Conservation (phyloP, 1,140 invertebrate species). For the Scaptodrosophila lebanonensis region DNA sequence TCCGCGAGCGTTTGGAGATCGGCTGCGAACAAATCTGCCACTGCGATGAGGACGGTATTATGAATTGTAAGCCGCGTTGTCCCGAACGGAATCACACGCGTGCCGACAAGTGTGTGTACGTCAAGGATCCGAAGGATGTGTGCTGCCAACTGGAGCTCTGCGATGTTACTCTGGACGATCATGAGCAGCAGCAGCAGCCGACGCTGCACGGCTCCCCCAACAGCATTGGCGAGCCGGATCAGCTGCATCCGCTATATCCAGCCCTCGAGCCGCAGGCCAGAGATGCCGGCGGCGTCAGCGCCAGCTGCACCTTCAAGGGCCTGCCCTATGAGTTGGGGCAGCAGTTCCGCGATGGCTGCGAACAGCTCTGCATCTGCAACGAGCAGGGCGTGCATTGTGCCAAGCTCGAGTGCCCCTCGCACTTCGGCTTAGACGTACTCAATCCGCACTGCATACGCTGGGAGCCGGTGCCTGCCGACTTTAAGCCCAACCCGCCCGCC, state of each 20-base stretch:
- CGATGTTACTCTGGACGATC: conserved; percentile 86
- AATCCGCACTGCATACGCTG: conserved; percentile 90
- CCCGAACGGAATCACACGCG: conserved; percentile 69
- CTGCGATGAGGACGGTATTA: conserved; percentile 83
- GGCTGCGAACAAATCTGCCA: conserved; percentile 87
- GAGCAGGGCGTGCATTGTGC: conserved; percentile 84
- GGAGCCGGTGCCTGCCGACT: conserved; percentile 86
- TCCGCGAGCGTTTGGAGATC: conserved; percentile 86
- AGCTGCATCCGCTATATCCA: conserved; percentile 39
- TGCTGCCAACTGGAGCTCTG: conserved; percentile 91
- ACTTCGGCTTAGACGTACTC: conserved; percentile 88
- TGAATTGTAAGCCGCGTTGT: conserved; percentile 70
- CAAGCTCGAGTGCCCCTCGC: conserved; percentile 88
- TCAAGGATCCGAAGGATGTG: conserved; percentile 86
- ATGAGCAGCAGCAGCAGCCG: conserved; percentile 78
- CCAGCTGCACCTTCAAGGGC: conserved; percentile 58
- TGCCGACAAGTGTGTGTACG: conserved; percentile 83
- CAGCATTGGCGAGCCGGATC: conserved; percentile 42
- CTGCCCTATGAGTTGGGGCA: conserved; percentile 77
- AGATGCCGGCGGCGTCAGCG: conserved; percentile 39
- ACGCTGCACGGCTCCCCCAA: conserved; percentile 37
- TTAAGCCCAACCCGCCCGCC: conserved; percentile 84
- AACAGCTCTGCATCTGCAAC: conserved; percentile 83
- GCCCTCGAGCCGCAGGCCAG: conserved; percentile 57
- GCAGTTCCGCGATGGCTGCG: conserved; percentile 88